phyloP scores from a whole-genome alignment of 2,113 vertebrate genomes.

The Zosterops pallidus region DNA sequence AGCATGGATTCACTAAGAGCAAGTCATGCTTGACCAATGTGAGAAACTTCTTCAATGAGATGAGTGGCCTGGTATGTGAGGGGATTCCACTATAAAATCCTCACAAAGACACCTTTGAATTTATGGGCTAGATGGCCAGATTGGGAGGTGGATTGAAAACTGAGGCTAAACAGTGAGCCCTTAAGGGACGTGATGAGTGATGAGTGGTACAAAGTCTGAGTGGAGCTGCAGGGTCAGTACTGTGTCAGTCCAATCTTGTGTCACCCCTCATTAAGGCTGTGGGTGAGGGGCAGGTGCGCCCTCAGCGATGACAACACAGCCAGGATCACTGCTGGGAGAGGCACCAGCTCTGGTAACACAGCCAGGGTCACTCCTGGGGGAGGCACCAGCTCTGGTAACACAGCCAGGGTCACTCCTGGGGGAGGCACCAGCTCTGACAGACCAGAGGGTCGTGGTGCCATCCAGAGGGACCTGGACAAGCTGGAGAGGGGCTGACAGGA shows the following conservation, averaged over 20 bases:
- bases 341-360: too few relatives aligned
- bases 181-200: not conserved
- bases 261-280: not conserved
- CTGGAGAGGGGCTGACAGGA: not conserved
- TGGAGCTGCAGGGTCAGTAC: not conserved
- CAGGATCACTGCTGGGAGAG: not conserved
- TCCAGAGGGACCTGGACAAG: not conserved
- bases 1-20: not conserved
- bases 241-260: accelerated
- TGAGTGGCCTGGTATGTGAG: not conserved
- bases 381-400: too few relatives aligned
- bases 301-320: not conserved
- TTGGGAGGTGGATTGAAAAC: not conserved
- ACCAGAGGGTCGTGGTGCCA: accelerated
- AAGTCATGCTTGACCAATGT: not conserved
- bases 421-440: too few relatives aligned
- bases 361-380: too few relatives aligned
- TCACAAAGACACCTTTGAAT: not conserved
- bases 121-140: not conserved
- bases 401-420: not conserved
- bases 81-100: not conserved
- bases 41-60: not conserved
- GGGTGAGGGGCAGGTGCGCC: not conserved
- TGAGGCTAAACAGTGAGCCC: not conserved
- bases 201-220: not conserved